These are phyloP conservation scores for Larimichthys crocea DNA, from an alignment of 2,113 vertebrate genomes.

Conservation along the genomic window DNA sequence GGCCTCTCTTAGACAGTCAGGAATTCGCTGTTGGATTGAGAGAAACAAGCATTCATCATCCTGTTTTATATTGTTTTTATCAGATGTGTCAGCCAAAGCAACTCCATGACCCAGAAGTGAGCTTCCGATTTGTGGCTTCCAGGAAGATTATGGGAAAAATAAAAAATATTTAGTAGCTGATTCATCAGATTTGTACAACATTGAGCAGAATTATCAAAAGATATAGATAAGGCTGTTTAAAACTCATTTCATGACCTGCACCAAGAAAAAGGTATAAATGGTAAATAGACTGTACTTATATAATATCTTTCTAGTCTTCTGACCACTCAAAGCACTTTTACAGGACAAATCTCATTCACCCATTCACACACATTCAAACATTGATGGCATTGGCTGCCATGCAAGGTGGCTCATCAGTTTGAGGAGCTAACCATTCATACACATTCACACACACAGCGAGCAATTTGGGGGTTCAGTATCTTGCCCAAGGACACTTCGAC, in stretches of 20 bases:
- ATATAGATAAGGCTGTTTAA: background rate
- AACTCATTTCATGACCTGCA: background rate
- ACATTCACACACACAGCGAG: too few species aligned
- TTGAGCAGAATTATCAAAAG: background rate
- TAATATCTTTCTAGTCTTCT: too few species aligned
- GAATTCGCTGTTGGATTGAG: slow-evolving; percentile 30
- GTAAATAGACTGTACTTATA: too few species aligned
- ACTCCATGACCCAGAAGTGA: background rate
- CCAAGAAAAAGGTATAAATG: too few species aligned
- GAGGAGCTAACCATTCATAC: too few species aligned
- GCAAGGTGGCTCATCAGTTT: too few species aligned
- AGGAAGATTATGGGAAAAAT: background rate
- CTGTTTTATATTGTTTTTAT: slow-evolving; percentile 23
- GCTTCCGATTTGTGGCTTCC: background rate
- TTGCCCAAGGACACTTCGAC: too few species aligned
- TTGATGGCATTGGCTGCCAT: too few species aligned
- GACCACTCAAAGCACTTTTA: too few species aligned
- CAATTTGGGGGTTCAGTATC: too few species aligned
- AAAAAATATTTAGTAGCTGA: background rate
- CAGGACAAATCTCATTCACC: too few species aligned
- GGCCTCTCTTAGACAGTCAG: slow-evolving; percentile 25
- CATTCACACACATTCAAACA: too few species aligned
- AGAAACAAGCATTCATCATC: slow-evolving; percentile 6
- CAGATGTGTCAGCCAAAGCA: slow-evolving; percentile 7
- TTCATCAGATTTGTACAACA: background rate